Evolutionary conservation across 1,140 invertebrate species (phyloP).

Genomic region (Phocides pigmalion): DNA sequence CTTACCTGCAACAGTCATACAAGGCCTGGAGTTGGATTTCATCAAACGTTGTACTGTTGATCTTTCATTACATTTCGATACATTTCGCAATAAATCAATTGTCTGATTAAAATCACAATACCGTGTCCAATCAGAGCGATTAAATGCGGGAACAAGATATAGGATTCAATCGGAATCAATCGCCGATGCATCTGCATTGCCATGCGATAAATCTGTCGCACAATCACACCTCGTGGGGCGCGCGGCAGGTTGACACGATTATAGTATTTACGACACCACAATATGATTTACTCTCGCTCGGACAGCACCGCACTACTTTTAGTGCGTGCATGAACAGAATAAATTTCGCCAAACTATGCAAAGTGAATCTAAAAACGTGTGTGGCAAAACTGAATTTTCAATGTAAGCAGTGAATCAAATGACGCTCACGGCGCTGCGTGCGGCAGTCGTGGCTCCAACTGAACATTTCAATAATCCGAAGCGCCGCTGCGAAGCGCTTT

Average conservation of each 20-base stretch:
- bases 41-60: constrained; percentile 1
- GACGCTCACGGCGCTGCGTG: background rate
- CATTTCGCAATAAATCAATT: background rate
- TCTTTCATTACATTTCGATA: background rate
- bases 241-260: constrained; percentile 4
- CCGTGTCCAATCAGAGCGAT: background rate
- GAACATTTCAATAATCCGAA: constrained; percentile 24
- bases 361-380: background rate
- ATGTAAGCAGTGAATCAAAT: background rate
- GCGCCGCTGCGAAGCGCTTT: constrained; percentile 18
- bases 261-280: constrained; percentile 5
- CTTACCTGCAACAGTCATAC: background rate
- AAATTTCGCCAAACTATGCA: background rate
- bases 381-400: background rate
- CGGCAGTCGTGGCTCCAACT: background rate
- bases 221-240: constrained; percentile 12
- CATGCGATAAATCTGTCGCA: constrained; percentile 23
- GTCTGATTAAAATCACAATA: constrained; percentile 1
- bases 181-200: constrained; percentile 24
- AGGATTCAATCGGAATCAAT: constrained; percentile 30
- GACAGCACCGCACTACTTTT: background rate
- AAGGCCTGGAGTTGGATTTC: background rate
- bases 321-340: constrained; percentile 1
- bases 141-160: constrained; percentile 6
- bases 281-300: constrained; percentile 17